Percentiles rank a stretch among this genome's conserved stretches.
Evolutionary conservation across 2,797 vertebrate species (phyloP).

Genomic region (Gastrophryne carolinensis): DNA sequence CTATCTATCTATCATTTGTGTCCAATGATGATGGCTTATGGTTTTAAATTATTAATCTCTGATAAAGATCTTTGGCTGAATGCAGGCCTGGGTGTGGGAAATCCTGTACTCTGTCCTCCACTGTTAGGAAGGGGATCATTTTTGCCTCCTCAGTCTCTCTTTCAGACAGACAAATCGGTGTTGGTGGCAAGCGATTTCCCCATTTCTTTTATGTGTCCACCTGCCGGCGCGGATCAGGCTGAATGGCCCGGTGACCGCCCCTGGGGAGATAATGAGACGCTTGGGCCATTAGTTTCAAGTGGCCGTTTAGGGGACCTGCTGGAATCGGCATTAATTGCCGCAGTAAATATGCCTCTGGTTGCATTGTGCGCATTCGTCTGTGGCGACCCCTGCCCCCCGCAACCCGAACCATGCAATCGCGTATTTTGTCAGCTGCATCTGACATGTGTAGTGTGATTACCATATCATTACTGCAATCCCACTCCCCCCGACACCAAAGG

Average conservation of each 20-base stretch:
- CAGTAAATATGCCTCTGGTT: constrained; percentile 27
- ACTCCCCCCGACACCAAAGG: constrained; percentile 34
- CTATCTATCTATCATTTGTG: neutral
- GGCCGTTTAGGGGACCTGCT: constrained; percentile 37
- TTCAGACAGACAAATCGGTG: constrained; percentile 46
- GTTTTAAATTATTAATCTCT: too few species aligned
- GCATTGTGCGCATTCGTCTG: constrained; percentile 31
- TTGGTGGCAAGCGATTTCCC: constrained; percentile 35
- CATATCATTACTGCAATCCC: constrained; percentile 45
- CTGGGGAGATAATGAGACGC: constrained; percentile 45
- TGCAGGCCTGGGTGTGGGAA: neutral
- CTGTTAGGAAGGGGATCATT: constrained; percentile 28
- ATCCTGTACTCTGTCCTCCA: neutral
- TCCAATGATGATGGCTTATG: neutral
- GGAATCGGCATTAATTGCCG: constrained; percentile 39
- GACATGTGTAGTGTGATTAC: constrained; percentile 40
- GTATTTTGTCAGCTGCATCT: constrained; percentile 48
- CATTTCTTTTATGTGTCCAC: constrained; percentile 51
- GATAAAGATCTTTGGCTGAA: neutral
- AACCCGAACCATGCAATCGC: constrained; percentile 45
- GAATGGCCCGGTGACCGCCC: constrained; percentile 27
- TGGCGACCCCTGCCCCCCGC: constrained; percentile 35
- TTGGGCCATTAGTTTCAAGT: constrained; percentile 47
- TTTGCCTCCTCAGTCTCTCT: constrained; percentile 41
- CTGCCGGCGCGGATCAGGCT: constrained; percentile 35